Percentiles rank a stretch among this genome's conserved stretches.
phyloP scores from a whole-genome alignment of 2,888 invertebrate genomes.

The Dorcus parallelipipedus region DNA sequence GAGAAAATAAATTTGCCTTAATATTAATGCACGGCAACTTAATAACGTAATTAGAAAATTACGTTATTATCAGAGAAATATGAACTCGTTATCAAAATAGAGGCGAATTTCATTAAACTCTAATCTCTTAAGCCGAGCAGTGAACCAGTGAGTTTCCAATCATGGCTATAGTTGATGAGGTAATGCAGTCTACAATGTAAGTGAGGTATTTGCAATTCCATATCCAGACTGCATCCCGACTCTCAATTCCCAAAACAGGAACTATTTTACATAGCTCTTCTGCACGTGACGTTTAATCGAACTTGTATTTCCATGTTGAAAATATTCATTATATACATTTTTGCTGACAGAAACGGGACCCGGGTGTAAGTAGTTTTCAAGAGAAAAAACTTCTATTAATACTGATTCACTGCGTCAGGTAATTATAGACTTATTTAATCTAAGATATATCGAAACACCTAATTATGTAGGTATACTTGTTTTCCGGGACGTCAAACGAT shows the following conservation, averaged over 20 bases:
- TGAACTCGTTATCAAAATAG: slow-evolving; percentile 3
- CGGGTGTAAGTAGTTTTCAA: not conserved
- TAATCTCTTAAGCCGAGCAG: slow-evolving; percentile 3
- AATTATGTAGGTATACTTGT: no score
- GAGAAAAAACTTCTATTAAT: no score
- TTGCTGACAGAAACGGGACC: not conserved
- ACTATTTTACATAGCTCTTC: slow-evolving; percentile 23
- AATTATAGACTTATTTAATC: no score
- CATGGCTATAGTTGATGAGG: slow-evolving; percentile 3
- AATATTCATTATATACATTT: not conserved
- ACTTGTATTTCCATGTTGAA: slow-evolving; percentile 14
- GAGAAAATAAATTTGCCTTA: not conserved
- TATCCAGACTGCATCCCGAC: slow-evolving; percentile 2
- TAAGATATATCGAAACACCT: no score
- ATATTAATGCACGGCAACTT: not conserved
- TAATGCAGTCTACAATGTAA: slow-evolving; percentile 3
- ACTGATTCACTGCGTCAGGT: no score
- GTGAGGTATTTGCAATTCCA: slow-evolving; percentile 3
- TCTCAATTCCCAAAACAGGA: slow-evolving; percentile 20
- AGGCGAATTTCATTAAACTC: slow-evolving; percentile 3
- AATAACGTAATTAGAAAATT: not conserved
- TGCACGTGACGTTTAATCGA: slow-evolving; percentile 26
- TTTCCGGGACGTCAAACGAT: no score
- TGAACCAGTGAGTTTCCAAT: slow-evolving; percentile 3
- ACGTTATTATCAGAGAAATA: slow-evolving; percentile 3